Base-by-base conservation (phyloP, 2,797 vertebrate species). In the Cetoscarus ocellatus region DNA sequence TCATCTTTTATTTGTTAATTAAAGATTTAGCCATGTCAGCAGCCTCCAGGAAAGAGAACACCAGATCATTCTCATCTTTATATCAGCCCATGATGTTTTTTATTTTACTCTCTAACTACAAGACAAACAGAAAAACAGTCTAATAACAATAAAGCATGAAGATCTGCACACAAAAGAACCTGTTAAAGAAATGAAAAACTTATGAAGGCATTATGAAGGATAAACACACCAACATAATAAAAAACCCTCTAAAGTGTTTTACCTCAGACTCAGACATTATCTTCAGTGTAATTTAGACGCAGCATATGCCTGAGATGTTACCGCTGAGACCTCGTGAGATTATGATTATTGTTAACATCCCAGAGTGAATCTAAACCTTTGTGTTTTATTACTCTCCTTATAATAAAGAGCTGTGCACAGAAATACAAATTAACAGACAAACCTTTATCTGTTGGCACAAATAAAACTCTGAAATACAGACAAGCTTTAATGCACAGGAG, bases 311-410 rank as follows among this genome's bases (percentile, higher is more conserved):
- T 72, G 36, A 72, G 75, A 70, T 77, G 65, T 69, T 75, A 59
- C 69, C 79, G 45, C 61, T 9, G 75, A 81, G 77, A 66, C 61
- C 64, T 82, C 57, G 44, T 73, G 38, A 59, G 43, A 44, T 14
- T 13, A 44, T 44, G 13, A 44, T 15, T 44, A 13, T 44, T 44
- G 6, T 39, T 13, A 44, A 44, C 43, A 44, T 13, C 13, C 43
- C 13, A 6, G 13, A 13, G 13, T 3, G 43, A 13, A 44, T 43
- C 3, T 12, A 12, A 44, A 13, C 43, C 43, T 44, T 6, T 13
- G 14, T 44, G 43, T 3, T 44, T 44, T 44, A 13, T 14, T 13
- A 13, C 2, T 6, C 43, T 44, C 14, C 5, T 13, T 44, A 7
- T 39, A 7, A 39, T 39, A 7, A 7, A 39, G 12, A 44, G 14